These are phyloP conservation scores for Fabriciana adippe DNA, from an alignment of 2,888 invertebrate genomes.

Conservation along the genomic window DNA sequence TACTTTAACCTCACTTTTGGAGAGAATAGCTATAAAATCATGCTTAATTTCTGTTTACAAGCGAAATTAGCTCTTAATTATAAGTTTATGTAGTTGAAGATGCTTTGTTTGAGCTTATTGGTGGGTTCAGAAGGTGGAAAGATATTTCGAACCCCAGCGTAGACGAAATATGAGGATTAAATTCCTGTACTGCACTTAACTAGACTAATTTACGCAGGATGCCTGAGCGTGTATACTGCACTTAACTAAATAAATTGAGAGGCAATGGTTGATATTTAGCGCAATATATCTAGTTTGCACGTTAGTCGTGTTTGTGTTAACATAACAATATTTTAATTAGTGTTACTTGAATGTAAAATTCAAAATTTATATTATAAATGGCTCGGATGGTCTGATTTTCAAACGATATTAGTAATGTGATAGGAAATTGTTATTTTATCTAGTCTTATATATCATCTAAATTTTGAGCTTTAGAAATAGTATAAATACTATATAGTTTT, in stretches of 20 bases:
- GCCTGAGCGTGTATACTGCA: slow-evolving; percentile 58
- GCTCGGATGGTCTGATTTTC: not conserved
- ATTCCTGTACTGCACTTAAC: slow-evolving; percentile 81
- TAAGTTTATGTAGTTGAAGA: slow-evolving; percentile 49
- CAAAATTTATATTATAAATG: not conserved
- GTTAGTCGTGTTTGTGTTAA: slow-evolving; percentile 28
- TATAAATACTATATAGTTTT: too few relatives aligned
- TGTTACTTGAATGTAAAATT: slow-evolving; percentile 21
- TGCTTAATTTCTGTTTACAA: slow-evolving; percentile 35
- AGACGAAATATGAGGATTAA: slow-evolving; percentile 82
- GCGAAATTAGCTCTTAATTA: slow-evolving; percentile 51
- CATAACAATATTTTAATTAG: slow-evolving; percentile 22
- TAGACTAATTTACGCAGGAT: slow-evolving; percentile 77
- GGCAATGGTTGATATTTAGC: slow-evolving; percentile 67
- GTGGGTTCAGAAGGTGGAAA: slow-evolving; percentile 72
- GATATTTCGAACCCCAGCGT: slow-evolving; percentile 74
- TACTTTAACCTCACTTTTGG: slow-evolving; percentile 20
- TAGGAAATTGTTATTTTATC: too few relatives aligned
- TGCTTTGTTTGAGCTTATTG: slow-evolving; percentile 51
- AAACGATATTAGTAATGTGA: not conserved
- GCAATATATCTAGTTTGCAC: slow-evolving; percentile 54
- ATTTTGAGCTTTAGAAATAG: too few relatives aligned
- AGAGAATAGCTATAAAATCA: slow-evolving; percentile 30
- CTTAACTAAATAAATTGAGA: slow-evolving; percentile 79
- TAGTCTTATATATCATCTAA: too few relatives aligned